Percentiles rank a stretch among this genome's conserved stretches.
phyloP scores from a whole-genome alignment of 2,113 vertebrate species.

The Pantherophis guttatus region DNA sequence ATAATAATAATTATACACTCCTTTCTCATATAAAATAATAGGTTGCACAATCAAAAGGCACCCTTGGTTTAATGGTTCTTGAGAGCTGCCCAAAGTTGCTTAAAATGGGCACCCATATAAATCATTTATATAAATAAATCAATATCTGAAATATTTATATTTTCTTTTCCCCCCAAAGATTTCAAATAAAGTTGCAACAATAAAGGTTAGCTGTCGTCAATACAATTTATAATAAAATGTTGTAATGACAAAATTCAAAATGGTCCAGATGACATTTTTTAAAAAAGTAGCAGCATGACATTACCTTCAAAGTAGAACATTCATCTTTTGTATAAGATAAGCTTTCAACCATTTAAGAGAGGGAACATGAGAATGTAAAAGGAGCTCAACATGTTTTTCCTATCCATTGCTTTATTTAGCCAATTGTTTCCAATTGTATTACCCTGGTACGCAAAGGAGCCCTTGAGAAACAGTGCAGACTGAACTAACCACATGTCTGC shows the following conservation, averaged over 20 bases:
- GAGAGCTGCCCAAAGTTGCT: not conserved
- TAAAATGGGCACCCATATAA: not conserved
- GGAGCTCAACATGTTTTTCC: conserved; percentile 29
- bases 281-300: not conserved
- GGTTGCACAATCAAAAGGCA: not conserved
- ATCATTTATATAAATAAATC: not conserved
- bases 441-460: not conserved
- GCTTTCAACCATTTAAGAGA: conserved; percentile 8
- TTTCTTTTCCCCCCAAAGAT: not conserved
- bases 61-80: not conserved
- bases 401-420: conserved; percentile 15
- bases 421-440: conserved; percentile 26
- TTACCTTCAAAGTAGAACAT: not conserved
- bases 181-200: not conserved
- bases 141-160: not conserved
- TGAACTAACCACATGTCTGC: conserved; percentile 19
- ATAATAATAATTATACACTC: not conserved
- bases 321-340: conserved; percentile 4
- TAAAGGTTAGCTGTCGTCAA: not conserved
- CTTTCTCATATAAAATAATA: not conserved
- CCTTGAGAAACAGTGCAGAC: not conserved
- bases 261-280: conserved; percentile 4
- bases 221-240: not conserved
- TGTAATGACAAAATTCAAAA: not conserved
- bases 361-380: not conserved